phyloP scores from a whole-genome alignment of 2,888 invertebrate species.

The Acronicta aceris region DNA sequence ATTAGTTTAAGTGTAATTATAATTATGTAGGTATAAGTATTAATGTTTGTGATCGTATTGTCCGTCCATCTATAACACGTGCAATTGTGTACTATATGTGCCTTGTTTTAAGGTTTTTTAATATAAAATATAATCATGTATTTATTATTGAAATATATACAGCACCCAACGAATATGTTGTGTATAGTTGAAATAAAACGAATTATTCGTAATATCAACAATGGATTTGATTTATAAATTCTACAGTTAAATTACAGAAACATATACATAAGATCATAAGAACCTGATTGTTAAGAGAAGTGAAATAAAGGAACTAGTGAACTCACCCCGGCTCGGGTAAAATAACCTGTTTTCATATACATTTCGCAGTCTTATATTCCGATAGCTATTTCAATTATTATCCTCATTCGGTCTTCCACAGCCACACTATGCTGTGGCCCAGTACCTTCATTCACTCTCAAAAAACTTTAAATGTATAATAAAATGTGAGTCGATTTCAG shows the following conservation, averaged over 20 bases:
- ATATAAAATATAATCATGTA: slow-evolving; percentile 57
- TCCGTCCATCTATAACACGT: slow-evolving; percentile 76
- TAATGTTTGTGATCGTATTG: slow-evolving; percentile 79
- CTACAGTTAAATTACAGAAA: neutral
- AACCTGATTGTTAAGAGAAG: slow-evolving; percentile 2
- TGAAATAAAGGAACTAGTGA: neutral
- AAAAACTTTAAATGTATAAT: too few species aligned
- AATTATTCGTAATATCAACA: slow-evolving; percentile 19
- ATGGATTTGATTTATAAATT: slow-evolving; percentile 29
- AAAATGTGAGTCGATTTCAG: too few species aligned
- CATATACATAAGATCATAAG: neutral
- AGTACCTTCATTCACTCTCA: too few species aligned
- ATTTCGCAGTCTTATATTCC: too few species aligned
- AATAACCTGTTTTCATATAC: too few species aligned
- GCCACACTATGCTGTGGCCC: too few species aligned
- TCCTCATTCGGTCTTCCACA: too few species aligned
- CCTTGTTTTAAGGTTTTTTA: slow-evolving; percentile 63
- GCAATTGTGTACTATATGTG: slow-evolving; percentile 68
- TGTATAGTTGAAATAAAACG: slow-evolving; percentile 47
- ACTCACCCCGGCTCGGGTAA: neutral
- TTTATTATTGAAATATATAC: slow-evolving; percentile 63
- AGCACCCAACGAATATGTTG: slow-evolving; percentile 39
- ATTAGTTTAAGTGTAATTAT: slow-evolving; percentile 9
- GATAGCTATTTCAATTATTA: too few species aligned
- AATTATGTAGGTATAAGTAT: slow-evolving; percentile 43